These are phyloP conservation scores for Hipposideros larvatus DNA, from an alignment of 2,797 vertebrate genomes.

Conservation along the genomic window DNA sequence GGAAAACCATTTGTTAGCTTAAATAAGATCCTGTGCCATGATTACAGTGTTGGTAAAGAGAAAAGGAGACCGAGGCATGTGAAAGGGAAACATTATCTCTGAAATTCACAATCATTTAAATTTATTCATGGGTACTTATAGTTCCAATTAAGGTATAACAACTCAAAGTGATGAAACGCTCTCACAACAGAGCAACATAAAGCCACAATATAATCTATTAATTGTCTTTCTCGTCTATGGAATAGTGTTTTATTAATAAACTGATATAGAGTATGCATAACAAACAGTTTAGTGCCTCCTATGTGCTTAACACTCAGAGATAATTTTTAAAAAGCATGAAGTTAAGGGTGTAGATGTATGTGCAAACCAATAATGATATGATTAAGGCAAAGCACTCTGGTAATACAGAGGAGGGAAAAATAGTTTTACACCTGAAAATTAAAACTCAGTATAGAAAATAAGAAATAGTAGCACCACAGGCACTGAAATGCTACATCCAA, in stretches of 20 bases:
- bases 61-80: constrained; percentile 56
- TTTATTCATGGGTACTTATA: constrained; percentile 68
- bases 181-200: background rate
- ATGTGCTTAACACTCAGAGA: background rate
- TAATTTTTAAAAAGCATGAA: background rate
- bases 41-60: constrained; percentile 59
- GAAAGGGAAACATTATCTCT: constrained; percentile 67
- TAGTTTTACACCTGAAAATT: background rate
- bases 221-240: constrained; percentile 1
- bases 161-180: constrained; percentile 53
- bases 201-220: background rate
- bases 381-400: background rate
- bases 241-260: background rate
- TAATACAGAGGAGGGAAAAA: background rate
- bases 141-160: constrained; percentile 57
- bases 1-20: constrained; percentile 66
- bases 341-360: background rate
- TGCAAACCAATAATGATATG: background rate
- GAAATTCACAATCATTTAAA: constrained; percentile 71
- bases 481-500: background rate
- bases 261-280: background rate
- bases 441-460: background rate
- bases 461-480: background rate
- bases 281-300: background rate
- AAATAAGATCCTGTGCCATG: constrained; percentile 66